These are phyloP conservation scores for Nothoprocta pentlandii DNA, from an alignment of 2,113 vertebrate species.

Conservation along the genomic window DNA sequence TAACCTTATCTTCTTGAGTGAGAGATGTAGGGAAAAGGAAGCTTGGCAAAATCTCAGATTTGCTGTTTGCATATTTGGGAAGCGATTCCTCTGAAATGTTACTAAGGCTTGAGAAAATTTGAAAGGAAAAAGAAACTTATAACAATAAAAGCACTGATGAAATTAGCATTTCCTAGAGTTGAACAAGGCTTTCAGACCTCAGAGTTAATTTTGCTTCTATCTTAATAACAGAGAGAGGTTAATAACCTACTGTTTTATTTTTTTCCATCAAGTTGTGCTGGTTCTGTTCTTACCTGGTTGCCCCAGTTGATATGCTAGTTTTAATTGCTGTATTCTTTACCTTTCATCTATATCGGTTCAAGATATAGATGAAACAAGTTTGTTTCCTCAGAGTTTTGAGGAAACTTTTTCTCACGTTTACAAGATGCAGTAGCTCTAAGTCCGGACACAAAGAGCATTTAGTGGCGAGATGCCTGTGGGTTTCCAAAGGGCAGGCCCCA, in stretches of 20 bases:
- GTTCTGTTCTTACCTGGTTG: neutral
- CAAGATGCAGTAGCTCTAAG: neutral
- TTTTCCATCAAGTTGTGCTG: neutral
- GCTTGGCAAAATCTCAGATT: constrained; percentile 9
- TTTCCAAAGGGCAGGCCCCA: neutral
- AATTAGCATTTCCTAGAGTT: constrained; percentile 50
- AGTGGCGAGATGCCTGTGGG: neutral
- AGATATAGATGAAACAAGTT: neutral
- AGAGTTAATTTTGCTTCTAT: neutral
- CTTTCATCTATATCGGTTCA: neutral
- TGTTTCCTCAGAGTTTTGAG: neutral
- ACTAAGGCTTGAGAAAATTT: constrained; percentile 55
- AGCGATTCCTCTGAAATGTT: constrained; percentile 62
- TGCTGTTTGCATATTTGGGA: constrained; percentile 57
- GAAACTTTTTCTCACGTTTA: neutral
- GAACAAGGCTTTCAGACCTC: neutral
- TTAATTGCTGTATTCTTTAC: neutral
- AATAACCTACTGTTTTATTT: neutral
- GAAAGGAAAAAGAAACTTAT: constrained; percentile 49
- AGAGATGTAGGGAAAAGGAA: neutral
- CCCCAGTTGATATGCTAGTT: neutral
- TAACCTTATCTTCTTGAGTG: neutral
- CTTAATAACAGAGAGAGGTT: neutral
- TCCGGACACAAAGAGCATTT: neutral
- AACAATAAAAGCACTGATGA: constrained; percentile 39